phyloP scores from a whole-genome alignment of 2,113 vertebrate species.

The Aegotheles bennettii region DNA sequence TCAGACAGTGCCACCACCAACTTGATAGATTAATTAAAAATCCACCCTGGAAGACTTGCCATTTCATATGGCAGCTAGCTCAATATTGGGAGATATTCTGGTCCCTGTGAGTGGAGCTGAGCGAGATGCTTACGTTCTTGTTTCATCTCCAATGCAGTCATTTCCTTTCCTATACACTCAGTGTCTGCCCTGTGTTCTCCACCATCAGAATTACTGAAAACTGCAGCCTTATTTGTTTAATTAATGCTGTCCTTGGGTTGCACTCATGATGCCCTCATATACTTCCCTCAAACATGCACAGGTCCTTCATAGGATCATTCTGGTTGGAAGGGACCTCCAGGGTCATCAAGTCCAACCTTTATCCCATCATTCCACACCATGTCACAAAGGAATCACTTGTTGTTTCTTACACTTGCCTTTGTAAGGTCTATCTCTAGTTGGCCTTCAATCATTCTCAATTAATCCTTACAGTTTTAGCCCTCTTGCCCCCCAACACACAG shows the following conservation, averaged over 20 bases:
- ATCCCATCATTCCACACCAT: too few species aligned
- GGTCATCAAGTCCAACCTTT: too few species aligned
- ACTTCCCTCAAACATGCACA: not conserved
- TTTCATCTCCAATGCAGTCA: not conserved
- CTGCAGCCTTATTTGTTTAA: not conserved
- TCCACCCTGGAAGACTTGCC: constrained; percentile 10
- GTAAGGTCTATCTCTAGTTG: not conserved
- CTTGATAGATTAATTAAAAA: constrained; percentile 62
- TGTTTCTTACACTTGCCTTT: not conserved
- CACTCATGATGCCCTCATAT: not conserved
- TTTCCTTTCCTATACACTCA: constrained; percentile 11
- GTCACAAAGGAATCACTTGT: not conserved
- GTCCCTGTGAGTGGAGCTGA: constrained; percentile 7
- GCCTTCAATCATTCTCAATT: not conserved
- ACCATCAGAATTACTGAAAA: not conserved
- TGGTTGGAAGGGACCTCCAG: too few species aligned
- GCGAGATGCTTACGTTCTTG: not conserved
- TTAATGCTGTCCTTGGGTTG: not conserved
- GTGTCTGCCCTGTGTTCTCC: not conserved
- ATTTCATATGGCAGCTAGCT: constrained; percentile 23
- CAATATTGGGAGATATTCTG: constrained; percentile 50
- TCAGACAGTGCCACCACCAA: constrained; percentile 60
- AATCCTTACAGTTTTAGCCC: not conserved
- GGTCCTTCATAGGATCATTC: too few species aligned
- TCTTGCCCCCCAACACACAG: not conserved